phyloP scores from a whole-genome alignment of 2,797 vertebrate species.

The Enteromius fasciolatus region DNA sequence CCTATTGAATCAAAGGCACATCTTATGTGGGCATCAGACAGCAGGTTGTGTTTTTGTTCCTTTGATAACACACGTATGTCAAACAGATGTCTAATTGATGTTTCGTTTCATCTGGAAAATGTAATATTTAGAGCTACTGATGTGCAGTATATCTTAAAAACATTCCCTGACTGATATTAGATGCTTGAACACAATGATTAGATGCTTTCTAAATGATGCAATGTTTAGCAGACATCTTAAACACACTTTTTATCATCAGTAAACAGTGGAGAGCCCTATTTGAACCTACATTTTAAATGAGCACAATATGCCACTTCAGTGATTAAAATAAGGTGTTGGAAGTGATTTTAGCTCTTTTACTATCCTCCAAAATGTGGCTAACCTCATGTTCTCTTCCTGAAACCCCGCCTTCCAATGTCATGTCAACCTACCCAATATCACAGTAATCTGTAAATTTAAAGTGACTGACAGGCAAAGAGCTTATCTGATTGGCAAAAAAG shows the following conservation, averaged over 20 bases:
- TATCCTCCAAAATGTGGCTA: neutral
- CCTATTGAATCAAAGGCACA: slow-evolving; percentile 4
- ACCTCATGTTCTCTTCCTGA: neutral
- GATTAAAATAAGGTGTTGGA: neutral
- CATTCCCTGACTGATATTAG: neutral
- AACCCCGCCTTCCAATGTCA: neutral
- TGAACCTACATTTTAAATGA: neutral
- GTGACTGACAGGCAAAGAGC: neutral
- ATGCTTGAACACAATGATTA: neutral
- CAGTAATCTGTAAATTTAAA: neutral
- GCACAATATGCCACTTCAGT: neutral
- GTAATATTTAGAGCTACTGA: neutral
- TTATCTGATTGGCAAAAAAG: neutral
- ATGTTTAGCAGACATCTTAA: neutral
- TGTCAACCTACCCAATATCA: slow-evolving; percentile 16
- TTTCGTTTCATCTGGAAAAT: slow-evolving; percentile 1
- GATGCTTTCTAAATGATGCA: neutral
- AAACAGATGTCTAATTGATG: slow-evolving; percentile 16
- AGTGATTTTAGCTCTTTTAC: neutral
- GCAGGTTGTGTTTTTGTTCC: neutral
- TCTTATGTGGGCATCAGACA: slow-evolving; percentile 7
- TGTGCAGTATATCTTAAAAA: neutral
- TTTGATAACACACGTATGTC: neutral
- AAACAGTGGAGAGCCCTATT: neutral
- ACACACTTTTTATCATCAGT: neutral